Evolutionary conservation across 2,797 vertebrate species (phyloP), one percentile per base, ranked within the genome.

Genomic region (Hydrocynus forskahlii): DNA sequence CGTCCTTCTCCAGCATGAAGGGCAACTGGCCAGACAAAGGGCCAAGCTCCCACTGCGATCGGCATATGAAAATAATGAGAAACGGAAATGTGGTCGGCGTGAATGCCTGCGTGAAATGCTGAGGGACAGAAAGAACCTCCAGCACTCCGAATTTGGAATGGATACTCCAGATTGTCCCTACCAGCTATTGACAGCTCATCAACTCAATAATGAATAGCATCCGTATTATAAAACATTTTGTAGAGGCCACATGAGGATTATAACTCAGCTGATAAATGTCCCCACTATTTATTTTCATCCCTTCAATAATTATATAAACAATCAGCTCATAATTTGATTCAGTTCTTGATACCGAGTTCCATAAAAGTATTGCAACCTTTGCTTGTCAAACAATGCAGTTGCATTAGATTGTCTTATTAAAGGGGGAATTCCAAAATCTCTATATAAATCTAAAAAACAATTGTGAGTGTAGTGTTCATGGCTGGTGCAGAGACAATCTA

Each of bases 1-100:
- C 87, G 92, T 86, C 94, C 92, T 94, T 94, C 89, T 63, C 66
- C 85, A 87, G 86, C 88, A 86, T 89, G 90, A 94, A 94, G 93
- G 93, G 87, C 92, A 86, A 85, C 84, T 89, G 86, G 78, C 83
- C 76, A 89, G 84, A 88, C 59, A 92, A 83, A 74, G 73, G 84
- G 59, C 64, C 77, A 52, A 87, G 86, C 85, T 71, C 72, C 55
- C 63, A 76, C 62, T 29, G 82, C 23, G 52, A 73, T 69, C 60
- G 63, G 68, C 67, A 64, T 83, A 70, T 38, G 50, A 83, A 66
- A 75, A 83, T 77, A 82, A 83, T 55, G 71, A 76, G 57, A 86
- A 84, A 83, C 40, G 40, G 48, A 83, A 86, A 81, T 21, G 63
- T 38, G 35, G 38, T 74, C 74, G 43, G 78, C 38, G 40, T 66